phyloP scores from a whole-genome alignment of 2,113 vertebrate species.

The Albula glossodonta region DNA sequence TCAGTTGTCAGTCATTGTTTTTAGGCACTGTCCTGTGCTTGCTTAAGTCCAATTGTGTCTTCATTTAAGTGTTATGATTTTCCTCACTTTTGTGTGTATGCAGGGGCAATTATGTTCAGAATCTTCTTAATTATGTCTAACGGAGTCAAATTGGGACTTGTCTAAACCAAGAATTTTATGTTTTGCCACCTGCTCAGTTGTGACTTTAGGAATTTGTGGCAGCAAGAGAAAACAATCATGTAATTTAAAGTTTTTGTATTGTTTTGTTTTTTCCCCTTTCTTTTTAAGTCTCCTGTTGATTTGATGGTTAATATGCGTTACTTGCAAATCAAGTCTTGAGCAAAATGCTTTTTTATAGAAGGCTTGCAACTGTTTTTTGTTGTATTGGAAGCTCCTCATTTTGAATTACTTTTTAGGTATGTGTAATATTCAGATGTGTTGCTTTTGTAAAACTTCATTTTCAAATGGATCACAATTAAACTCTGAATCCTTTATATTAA shows the following conservation, averaged over 20 bases:
- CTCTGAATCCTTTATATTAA: constrained; percentile 61
- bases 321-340: constrained; percentile 93
- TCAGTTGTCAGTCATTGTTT: constrained; percentile 24
- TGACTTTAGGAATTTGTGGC: constrained; percentile 67
- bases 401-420: constrained; percentile 92
- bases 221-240: constrained; percentile 76
- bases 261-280: constrained; percentile 42
- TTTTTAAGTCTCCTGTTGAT: constrained; percentile 81
- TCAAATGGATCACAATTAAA: constrained; percentile 92
- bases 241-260: constrained; percentile 76
- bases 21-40: constrained; percentile 48
- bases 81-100: constrained; percentile 21
- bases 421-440: constrained; percentile 97
- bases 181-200: constrained; percentile 31
- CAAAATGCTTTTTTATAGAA: constrained; percentile 90
- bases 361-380: constrained; percentile 91
- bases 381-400: constrained; percentile 93
- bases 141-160: constrained; percentile 2
- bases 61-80: constrained; percentile 23
- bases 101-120: background rate
- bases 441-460: constrained; percentile 98
- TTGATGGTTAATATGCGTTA: constrained; percentile 93
- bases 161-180: background rate
- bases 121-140: constrained; percentile 9
- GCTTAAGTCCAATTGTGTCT: constrained; percentile 41